Percentiles rank a stretch among this genome's conserved stretches.
phyloP scores from a whole-genome alignment of 2,113 vertebrate genomes.

The Colossoma macropomum region DNA sequence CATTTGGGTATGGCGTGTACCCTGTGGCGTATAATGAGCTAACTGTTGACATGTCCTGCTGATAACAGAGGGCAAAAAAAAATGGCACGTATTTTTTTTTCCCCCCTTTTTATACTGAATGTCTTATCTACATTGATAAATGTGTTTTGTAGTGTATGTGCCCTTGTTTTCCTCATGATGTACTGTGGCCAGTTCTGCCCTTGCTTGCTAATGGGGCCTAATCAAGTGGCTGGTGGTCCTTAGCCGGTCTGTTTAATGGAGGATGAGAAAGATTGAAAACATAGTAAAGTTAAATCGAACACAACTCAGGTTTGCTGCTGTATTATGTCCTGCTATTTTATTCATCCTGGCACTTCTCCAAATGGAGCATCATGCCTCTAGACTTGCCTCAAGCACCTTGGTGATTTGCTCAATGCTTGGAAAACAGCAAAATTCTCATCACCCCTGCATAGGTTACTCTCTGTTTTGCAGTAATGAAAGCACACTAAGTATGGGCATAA shows the following conservation, averaged over 20 bases:
- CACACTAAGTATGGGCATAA: conserved; percentile 56
- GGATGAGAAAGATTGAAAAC: not conserved
- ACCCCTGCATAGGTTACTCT: conserved; percentile 53
- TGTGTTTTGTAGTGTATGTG: not conserved
- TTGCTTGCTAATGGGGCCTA: not conserved
- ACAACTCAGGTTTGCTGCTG: not conserved
- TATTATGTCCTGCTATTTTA: not conserved
- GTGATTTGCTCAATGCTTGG: conserved; percentile 45
- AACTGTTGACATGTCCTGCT: no score
- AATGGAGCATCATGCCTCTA: conserved; percentile 59
- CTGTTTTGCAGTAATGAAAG: conserved; percentile 49
- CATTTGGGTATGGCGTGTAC: no score
- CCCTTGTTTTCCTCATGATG: not conserved
- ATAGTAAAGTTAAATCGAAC: not conserved
- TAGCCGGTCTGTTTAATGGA: not conserved
- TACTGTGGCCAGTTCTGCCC: not conserved
- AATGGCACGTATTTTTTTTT: no score
- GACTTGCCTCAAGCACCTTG: conserved; percentile 43
- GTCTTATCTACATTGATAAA: not conserved
- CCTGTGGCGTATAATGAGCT: no score
- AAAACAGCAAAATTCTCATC: conserved; percentile 55
- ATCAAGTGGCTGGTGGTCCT: not conserved
- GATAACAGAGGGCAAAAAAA: no score
- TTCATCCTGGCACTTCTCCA: conserved; percentile 51
- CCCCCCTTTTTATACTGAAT: no score